Percentiles rank a stretch among this genome's conserved stretches.
Conservation (phyloP, 2,797 vertebrate genomes). For the Galago senegalensis region DNA sequence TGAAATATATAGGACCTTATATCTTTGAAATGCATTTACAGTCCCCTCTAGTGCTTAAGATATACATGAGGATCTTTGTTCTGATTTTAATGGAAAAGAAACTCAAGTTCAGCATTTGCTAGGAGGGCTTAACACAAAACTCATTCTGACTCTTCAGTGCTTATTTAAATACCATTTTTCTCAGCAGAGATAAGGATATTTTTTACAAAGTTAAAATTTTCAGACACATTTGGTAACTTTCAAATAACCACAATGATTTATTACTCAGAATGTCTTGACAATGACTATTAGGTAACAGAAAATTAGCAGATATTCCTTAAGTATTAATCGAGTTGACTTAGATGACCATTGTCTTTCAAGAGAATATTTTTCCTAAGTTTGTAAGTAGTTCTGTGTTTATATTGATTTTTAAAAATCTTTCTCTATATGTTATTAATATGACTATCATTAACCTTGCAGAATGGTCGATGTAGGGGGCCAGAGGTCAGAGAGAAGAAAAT, state of each 20-base stretch:
- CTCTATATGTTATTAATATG: slow-evolving; percentile 76
- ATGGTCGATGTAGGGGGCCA: slow-evolving; percentile 98
- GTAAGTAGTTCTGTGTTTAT: slow-evolving; percentile 60
- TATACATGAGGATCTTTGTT: background rate
- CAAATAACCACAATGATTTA: background rate
- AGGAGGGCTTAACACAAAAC: slow-evolving; percentile 1
- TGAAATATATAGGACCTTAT: background rate
- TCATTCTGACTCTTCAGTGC: background rate
- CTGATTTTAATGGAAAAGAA: slow-evolving; percentile 55
- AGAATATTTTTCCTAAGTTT: slow-evolving; percentile 56
- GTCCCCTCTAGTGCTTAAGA: background rate
- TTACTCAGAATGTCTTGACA: slow-evolving; percentile 36
- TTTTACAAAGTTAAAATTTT: slow-evolving; percentile 39
- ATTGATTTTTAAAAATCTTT: slow-evolving; percentile 56
- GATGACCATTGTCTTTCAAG: slow-evolving; percentile 44
- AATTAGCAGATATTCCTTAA: slow-evolving; percentile 56
- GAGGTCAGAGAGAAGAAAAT: slow-evolving; percentile 98
- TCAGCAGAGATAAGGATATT: background rate
- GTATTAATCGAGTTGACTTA: slow-evolving; percentile 15
- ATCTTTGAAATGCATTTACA: background rate
- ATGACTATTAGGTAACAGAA: slow-evolving; percentile 21
- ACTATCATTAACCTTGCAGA: slow-evolving; percentile 90
- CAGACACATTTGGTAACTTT: slow-evolving; percentile 2
- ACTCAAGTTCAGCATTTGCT: slow-evolving; percentile 50
- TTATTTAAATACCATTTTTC: slow-evolving; percentile 38